phyloP scores from a whole-genome alignment of 1,140 invertebrate genomes.

The Calliphora vicina region DNA sequence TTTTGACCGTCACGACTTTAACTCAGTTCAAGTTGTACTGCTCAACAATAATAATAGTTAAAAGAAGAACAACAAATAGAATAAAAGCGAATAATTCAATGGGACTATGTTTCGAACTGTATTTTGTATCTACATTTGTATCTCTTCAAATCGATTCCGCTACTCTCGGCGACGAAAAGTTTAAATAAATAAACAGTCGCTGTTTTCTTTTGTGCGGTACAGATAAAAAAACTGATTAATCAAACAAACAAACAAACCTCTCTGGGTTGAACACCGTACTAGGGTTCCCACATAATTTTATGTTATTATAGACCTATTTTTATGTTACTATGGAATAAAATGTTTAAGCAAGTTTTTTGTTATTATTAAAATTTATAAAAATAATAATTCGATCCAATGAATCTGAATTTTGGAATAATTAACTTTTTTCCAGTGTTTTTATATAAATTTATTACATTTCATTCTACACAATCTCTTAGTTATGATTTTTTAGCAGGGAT shows the following conservation, averaged over 20 bases:
- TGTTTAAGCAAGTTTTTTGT: too few species aligned
- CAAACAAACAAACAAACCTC: background rate
- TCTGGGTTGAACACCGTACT: background rate
- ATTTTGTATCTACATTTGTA: background rate
- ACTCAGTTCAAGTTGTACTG: conserved; percentile 2
- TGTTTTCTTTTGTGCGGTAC: background rate
- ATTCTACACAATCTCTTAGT: too few species aligned
- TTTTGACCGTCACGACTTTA: background rate
- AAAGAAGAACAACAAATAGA: background rate
- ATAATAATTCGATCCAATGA: too few species aligned
- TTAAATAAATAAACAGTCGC: background rate
- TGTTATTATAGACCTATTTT: background rate
- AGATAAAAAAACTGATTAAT: conserved; percentile 1
- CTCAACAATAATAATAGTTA: background rate
- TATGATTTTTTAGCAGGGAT: too few species aligned
- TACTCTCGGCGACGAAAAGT: background rate
- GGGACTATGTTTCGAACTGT: background rate
- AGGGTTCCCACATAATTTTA: background rate
- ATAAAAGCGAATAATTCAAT: background rate
- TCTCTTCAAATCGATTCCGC: background rate
- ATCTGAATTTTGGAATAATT: too few species aligned
- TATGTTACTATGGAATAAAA: too few species aligned
- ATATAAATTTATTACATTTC: too few species aligned
- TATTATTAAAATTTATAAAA: too few species aligned
- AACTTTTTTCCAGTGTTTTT: too few species aligned